phyloP scores from a whole-genome alignment of 2,113 vertebrate species.

The Cisticola juncidis region DNA sequence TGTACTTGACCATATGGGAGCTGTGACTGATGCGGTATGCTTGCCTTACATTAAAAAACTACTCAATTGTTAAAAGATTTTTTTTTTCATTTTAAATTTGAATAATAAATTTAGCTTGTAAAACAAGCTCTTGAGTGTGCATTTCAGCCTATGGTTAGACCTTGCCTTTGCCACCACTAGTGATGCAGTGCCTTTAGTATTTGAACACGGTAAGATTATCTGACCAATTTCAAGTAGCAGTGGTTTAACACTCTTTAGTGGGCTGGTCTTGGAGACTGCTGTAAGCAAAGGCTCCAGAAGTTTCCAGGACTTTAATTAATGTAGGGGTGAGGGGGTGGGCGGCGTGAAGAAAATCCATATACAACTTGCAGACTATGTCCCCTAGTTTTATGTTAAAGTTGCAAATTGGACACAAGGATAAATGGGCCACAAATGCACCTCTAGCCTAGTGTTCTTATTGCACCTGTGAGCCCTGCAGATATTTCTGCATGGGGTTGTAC shows the following conservation, averaged over 20 bases:
- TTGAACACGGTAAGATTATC: not conserved
- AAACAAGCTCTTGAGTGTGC: not conserved
- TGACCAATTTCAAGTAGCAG: not conserved
- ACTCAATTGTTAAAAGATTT: not conserved
- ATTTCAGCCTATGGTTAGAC: not conserved
- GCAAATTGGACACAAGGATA: not conserved
- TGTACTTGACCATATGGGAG: not conserved
- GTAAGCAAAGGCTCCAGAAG: not conserved
- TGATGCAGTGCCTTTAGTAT: not conserved
- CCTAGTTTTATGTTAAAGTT: not conserved
- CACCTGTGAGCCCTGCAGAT: not conserved
- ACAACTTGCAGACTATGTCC: not conserved
- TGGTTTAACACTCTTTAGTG: not conserved
- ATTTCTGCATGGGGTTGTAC: not conserved
- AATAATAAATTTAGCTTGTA: conserved; percentile 10
- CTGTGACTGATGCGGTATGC: not conserved
- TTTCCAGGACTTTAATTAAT: not conserved
- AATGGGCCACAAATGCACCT: not conserved
- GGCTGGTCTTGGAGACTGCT: not conserved
- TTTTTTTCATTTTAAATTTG: not conserved
- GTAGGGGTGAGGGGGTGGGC: not conserved
- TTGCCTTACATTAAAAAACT: conserved; percentile 18
- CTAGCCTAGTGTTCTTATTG: not conserved
- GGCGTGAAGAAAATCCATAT: not conserved
- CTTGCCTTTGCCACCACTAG: not conserved